These are phyloP conservation scores for Papilio protenor DNA, from an alignment of 2,888 invertebrate species.

Conservation along the genomic window DNA sequence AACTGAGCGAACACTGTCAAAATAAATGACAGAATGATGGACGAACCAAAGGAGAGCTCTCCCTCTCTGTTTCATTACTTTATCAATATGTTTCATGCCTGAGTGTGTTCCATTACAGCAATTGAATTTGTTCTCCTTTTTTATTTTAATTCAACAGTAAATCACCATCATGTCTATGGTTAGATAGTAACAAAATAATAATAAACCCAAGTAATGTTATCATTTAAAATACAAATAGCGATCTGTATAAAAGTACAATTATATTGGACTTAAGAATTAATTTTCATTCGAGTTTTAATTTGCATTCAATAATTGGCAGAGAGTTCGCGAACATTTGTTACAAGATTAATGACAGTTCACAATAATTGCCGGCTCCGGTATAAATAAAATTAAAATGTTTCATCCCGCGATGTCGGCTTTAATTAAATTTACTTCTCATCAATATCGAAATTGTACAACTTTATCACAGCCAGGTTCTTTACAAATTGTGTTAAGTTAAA, in stretches of 20 bases:
- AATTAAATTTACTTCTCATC: not conserved
- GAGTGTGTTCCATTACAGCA: not conserved
- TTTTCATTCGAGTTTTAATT: not conserved
- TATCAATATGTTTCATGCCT: not conserved
- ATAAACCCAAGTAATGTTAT: not conserved
- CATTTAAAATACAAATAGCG: not conserved
- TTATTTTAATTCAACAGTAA: not conserved
- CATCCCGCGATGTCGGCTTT: not conserved
- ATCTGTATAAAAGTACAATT: not conserved
- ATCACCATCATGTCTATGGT: not conserved
- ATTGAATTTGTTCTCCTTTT: not conserved
- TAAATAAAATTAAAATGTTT: not conserved
- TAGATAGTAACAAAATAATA: too few relatives aligned
- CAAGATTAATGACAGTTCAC: conserved; percentile 10
- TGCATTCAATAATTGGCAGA: not conserved
- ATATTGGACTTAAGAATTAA: not conserved
- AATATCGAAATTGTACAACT: not conserved
- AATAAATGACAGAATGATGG: conserved; percentile 11
- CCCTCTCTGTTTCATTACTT: not conserved
- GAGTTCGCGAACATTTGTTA: conserved; percentile 10
- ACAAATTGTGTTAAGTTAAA: not conserved
- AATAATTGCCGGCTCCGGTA: not conserved
- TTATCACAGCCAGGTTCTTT: not conserved
- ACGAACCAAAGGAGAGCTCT: not conserved
- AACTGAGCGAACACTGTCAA: not conserved